Percentiles rank a stretch among this genome's conserved stretches.
These are phyloP conservation scores for Paramormyrops kingsleyae DNA, from an alignment of 2,113 vertebrate species.

Conservation along the genomic window DNA sequence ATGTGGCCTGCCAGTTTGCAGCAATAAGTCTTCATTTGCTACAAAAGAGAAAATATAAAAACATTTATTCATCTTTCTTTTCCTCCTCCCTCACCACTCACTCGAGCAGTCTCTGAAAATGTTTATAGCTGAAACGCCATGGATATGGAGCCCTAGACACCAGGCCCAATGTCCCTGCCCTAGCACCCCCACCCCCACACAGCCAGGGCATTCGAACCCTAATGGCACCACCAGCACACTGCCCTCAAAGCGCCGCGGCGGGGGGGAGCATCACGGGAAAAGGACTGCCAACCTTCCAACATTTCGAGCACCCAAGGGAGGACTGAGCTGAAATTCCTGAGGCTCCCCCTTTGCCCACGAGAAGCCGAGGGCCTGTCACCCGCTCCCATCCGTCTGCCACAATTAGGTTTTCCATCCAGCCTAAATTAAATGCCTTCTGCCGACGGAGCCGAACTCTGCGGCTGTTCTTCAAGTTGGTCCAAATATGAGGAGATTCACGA, in stretches of 20 bases:
- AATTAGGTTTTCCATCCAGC: background rate
- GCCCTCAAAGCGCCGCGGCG: background rate
- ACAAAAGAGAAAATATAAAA: background rate
- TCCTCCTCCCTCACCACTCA: background rate
- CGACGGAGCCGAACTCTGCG: background rate
- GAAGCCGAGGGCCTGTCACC: background rate
- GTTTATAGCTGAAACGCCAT: background rate
- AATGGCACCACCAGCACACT: too few relatives aligned
- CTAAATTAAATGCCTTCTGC: background rate
- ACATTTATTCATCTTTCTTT: background rate
- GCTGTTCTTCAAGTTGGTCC: background rate
- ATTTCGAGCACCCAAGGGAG: background rate
- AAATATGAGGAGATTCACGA: background rate
- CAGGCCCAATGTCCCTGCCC: background rate
- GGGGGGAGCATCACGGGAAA: background rate
- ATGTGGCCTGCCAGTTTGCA: too few relatives aligned
- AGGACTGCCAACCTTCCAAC: background rate
- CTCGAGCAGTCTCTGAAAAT: background rate
- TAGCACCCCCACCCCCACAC: background rate
- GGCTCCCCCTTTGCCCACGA: background rate
- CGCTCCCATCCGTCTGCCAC: background rate
- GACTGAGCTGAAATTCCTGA: background rate
- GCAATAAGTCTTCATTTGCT: background rate
- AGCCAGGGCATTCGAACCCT: background rate
- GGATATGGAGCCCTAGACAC: background rate